Base-by-base conservation (phyloP, 2,113 vertebrate species). In the Microcebus lehilahytsara region DNA sequence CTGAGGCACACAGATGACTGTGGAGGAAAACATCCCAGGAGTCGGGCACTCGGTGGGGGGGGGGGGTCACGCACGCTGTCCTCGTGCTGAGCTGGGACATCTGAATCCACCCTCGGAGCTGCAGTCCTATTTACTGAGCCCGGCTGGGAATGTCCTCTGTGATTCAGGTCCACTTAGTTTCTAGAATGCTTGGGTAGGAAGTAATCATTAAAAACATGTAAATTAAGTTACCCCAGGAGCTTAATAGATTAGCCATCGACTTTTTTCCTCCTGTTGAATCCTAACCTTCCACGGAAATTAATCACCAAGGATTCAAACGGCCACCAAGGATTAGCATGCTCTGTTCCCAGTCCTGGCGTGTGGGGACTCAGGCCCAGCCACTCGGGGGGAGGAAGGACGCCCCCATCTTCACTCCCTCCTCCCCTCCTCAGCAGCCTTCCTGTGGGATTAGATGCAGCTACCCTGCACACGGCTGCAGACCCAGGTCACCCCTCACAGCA, bases 191-290 rank as follows among this genome's bases (percentile, higher is more conserved):
- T 96, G 95, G 98, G 97, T 97, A 98, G 98, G 96, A 98, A 98
- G 96, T 92, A 98, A 98, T 98, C 98, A 96, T 98, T 98, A 97
- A 98, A 98, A 98, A 98, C 98, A 98, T 97, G 98, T 97, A 98
- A 98, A 98, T 98, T 98, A 98, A 98, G 97, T 98, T 98, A 97
- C 98, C 93, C 94, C 85, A 67, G 97, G 96, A 98, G 97, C 98
- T 98, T 98, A 97, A 98, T 97, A 98, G 98, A 98, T 98, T 98
- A 98, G 96, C 96, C 98, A 98, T 98, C 84, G 98, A 98, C 98
- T 98, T 98, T 97, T 97, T 79, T 97, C 96, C 97, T 98, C 97
- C 93, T 96, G 93, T 95, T 95, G 96, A 96, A 98, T 98, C 97
- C 98, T 97, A 98, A 97, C 97, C 97, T 98, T 98, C 98, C 92